Evolutionary conservation across 2,113 vertebrate genomes (phyloP).

Genomic region (Hypocryptadius cinnamomeus): DNA sequence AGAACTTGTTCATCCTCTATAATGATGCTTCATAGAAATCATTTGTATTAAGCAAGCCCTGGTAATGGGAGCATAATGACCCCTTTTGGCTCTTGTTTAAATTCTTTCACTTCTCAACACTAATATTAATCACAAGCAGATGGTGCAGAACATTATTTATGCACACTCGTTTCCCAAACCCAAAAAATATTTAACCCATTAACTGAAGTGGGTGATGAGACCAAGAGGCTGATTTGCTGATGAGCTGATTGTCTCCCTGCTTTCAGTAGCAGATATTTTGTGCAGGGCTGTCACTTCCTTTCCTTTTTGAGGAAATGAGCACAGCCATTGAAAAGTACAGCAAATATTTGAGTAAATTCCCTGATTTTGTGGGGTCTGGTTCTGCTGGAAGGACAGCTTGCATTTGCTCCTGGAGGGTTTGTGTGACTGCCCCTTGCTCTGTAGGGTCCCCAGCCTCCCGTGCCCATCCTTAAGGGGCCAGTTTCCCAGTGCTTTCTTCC

Average conservation of each 20-base stretch:
- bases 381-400: neutral
- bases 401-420: neutral
- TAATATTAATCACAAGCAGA: slow-evolving; percentile 58
- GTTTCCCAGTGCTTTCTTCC: rapidly evolving
- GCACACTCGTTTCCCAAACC: slow-evolving; percentile 28
- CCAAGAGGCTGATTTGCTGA: neutral
- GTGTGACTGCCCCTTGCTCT: neutral
- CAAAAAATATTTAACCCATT: slow-evolving; percentile 44
- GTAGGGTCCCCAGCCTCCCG: neutral
- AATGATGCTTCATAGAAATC: slow-evolving; percentile 25
- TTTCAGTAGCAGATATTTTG: neutral
- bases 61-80: slow-evolving; percentile 44
- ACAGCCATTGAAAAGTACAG: neutral
- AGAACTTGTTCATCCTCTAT: neutral
- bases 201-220: neutral
- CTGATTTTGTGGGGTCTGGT: rapidly evolving
- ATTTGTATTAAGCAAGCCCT: slow-evolving; percentile 46
- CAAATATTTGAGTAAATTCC: too few species aligned
- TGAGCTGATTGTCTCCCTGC: neutral
- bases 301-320: neutral
- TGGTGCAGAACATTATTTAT: slow-evolving; percentile 48
- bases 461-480: neutral
- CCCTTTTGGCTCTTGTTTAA: slow-evolving; percentile 52
- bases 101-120: slow-evolving; percentile 54
- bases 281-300: neutral